Evolutionary conservation across 2,113 vertebrate species (phyloP).

Genomic region (Cololabis saira): DNA sequence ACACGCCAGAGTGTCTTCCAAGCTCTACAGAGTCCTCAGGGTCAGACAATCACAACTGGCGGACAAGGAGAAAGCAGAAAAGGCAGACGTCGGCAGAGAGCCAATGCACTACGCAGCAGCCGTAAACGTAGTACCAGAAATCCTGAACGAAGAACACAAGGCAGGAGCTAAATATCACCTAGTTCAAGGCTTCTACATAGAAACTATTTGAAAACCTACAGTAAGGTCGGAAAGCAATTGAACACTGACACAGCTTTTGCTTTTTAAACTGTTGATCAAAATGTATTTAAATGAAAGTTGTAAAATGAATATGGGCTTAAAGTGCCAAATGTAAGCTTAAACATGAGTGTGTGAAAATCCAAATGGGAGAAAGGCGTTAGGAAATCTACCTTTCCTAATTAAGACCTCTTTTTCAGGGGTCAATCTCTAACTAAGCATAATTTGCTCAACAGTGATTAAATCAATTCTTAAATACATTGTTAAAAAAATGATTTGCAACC

Average conservation of each 20-base stretch:
- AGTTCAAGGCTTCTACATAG: not conserved
- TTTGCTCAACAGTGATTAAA: not conserved
- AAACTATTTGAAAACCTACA: not conserved
- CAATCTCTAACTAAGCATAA: not conserved
- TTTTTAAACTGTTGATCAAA: not conserved
- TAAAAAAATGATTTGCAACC: not conserved
- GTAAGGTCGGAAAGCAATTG: not conserved
- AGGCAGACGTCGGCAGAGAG: constrained; percentile 76
- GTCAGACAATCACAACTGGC: constrained; percentile 64
- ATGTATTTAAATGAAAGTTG: not conserved
- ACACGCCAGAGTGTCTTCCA: constrained; percentile 88
- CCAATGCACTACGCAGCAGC: constrained; percentile 54
- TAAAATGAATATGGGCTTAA: not conserved
- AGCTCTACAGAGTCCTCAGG: constrained; percentile 79
- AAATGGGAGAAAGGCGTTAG: not conserved
- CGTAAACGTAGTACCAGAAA: constrained; percentile 75
- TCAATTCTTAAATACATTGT: not conserved
- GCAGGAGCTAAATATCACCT: constrained; percentile 51
- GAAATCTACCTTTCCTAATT: not conserved
- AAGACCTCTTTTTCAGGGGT: not conserved
- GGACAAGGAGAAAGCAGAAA: constrained; percentile 68
- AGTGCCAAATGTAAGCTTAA: not conserved
- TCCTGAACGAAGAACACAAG: constrained; percentile 25
- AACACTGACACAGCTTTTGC: constrained; percentile 3
- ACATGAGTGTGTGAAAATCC: not conserved